phyloP scores from a whole-genome alignment of 2,113 vertebrate species.

The Orientallactaga bullata region DNA sequence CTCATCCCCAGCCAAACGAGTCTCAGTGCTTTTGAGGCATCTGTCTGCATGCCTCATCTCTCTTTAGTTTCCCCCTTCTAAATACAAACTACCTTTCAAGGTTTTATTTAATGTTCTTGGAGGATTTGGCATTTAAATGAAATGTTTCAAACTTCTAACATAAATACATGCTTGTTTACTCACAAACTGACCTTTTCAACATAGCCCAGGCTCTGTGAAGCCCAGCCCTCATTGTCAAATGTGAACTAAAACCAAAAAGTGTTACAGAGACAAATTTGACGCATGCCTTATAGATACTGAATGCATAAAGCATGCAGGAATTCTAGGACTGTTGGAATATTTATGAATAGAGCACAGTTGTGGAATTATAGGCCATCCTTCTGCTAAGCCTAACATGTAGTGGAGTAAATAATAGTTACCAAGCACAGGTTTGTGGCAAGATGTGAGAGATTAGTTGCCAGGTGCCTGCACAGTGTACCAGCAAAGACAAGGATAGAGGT shows the following conservation, averaged over 20 bases:
- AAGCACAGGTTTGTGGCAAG: not conserved
- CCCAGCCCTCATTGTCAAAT: constrained; percentile 25
- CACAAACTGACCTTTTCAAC: constrained; percentile 26
- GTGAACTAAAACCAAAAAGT: not conserved
- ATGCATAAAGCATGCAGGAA: not conserved
- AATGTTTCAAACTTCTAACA: not conserved
- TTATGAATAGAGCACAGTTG: not conserved
- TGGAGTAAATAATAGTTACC: not conserved
- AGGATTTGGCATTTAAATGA: constrained; percentile 12
- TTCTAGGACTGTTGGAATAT: not conserved
- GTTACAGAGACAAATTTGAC: not conserved
- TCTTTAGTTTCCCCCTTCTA: not conserved
- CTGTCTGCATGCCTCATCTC: not conserved
- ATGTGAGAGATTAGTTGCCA: not conserved
- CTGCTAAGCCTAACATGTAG: constrained; percentile 1
- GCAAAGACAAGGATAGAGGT: not conserved
- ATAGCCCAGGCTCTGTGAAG: not conserved
- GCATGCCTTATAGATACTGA: not conserved
- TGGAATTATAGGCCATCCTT: not conserved
- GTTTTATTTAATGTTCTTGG: not conserved
- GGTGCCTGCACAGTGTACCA: not conserved
- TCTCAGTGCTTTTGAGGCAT: not conserved
- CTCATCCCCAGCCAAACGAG: not conserved
- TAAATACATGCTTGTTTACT: constrained; percentile 22
- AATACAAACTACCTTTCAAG: not conserved